A percentile compares a stretch with the other conserved stretches of the same genome.
These are phyloP conservation scores for Tupiocoris notatus DNA, from an alignment of 2,888 invertebrate species.

Conservation along the genomic window DNA sequence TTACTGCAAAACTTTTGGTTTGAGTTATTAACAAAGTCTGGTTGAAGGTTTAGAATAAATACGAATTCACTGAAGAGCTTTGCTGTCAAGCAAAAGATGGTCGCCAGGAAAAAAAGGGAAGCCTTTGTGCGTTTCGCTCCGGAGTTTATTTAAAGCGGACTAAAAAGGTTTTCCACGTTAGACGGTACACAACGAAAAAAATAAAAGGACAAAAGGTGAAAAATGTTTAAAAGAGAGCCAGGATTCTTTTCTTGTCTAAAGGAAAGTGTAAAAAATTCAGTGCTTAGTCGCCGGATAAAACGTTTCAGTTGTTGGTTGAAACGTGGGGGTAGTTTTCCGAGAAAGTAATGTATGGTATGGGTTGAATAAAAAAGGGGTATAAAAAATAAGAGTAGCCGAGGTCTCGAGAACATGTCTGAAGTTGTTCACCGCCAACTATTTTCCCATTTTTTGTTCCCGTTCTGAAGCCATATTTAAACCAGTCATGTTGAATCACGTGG, in stretches of 20 bases:
- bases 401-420: background rate
- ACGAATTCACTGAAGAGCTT: background rate
- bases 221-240: no score
- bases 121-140: background rate
- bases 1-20: no score
- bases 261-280: background rate
- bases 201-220: background rate
- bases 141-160: background rate
- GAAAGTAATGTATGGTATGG: background rate
- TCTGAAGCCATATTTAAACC: no score
- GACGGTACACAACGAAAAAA: background rate
- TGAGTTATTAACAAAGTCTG: no score
- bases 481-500: no score
- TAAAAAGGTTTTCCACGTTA: background rate
- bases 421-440: no score
- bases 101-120: background rate
- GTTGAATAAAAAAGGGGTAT: background rate
- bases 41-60: no score
- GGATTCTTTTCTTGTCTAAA: background rate
- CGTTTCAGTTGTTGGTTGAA: background rate
- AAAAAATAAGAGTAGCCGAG: background rate
- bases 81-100: background rate
- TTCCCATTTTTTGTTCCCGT: no score
- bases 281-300: background rate
- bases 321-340: background rate